A percentile compares a stretch with the other conserved stretches of the same genome.
phyloP scores from a whole-genome alignment of 1,140 invertebrate species.

The Adelges cooleyi region DNA sequence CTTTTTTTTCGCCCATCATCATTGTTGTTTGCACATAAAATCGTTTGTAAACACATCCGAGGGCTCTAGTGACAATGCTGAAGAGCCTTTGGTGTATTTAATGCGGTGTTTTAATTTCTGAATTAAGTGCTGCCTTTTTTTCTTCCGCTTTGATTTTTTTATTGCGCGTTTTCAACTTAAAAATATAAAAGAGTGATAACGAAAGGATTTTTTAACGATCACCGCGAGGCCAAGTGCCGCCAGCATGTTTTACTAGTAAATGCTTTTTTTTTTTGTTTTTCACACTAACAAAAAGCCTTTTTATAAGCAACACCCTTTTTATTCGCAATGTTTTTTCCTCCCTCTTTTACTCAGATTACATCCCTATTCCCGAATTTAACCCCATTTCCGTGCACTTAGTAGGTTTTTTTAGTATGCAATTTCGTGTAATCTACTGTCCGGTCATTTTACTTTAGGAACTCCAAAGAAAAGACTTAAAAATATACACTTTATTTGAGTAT shows the following conservation, averaged over 20 bases:
- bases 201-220: slow-evolving; percentile 19
- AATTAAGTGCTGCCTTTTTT: slow-evolving; percentile 25
- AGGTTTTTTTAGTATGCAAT: not conserved
- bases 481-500: no score
- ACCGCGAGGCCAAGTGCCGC: not conserved
- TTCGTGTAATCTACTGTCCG: not conserved
- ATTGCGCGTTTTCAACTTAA: not conserved
- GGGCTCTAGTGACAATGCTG: slow-evolving; percentile 19
- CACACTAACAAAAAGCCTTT: slow-evolving; percentile 3
- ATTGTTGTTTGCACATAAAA: slow-evolving; percentile 28
- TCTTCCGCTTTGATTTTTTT: slow-evolving; percentile 6
- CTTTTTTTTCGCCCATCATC: slow-evolving; percentile 25
- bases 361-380: not conserved
- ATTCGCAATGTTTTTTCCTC: not conserved
- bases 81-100: slow-evolving; percentile 16
- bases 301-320: slow-evolving; percentile 14
- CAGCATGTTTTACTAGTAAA: slow-evolving; percentile 2
- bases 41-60: slow-evolving; percentile 25
- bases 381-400: not conserved
- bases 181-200: slow-evolving; percentile 11
- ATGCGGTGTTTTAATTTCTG: slow-evolving; percentile 24
- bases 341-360: slow-evolving; percentile 9
- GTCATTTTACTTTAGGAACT: not conserved
- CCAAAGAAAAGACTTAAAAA: no score
- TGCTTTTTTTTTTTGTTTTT: not conserved